These are phyloP conservation scores for Alethe castanea DNA, from an alignment of 2,113 vertebrate genomes.

Conservation along the genomic window DNA sequence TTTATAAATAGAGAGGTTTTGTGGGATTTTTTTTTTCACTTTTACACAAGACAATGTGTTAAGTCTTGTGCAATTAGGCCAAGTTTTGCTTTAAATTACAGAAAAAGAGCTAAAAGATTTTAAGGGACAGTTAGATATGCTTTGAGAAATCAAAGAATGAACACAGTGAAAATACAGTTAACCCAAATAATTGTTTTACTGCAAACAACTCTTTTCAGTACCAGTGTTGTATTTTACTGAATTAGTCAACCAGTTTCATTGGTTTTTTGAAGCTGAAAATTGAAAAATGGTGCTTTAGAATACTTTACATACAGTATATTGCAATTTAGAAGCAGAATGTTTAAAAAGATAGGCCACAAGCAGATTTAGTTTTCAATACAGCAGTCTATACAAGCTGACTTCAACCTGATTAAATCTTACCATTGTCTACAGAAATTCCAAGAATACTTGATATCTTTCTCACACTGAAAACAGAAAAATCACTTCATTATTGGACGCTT, in stretches of 20 bases:
- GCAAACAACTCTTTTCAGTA: conserved; percentile 10
- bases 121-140: conserved; percentile 29
- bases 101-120: conserved; percentile 30
- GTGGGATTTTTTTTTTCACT: background rate
- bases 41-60: background rate
- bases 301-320: background rate
- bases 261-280: conserved; percentile 5
- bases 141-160: conserved; percentile 4
- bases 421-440: conserved; percentile 99
- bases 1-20: background rate
- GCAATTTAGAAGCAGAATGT: conserved; percentile 70
- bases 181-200: background rate
- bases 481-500: conserved; percentile 85
- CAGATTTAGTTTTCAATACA: conserved; percentile 66
- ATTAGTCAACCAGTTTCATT: conserved; percentile 34
- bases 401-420: conserved; percentile 89
- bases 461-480: conserved; percentile 98
- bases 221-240: background rate
- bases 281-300: conserved; percentile 13
- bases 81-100: background rate
- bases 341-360: conserved; percentile 70
- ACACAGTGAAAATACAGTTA: conserved; percentile 4
- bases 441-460: conserved; percentile 99
- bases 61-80: background rate
- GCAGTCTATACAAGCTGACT: conserved; percentile 74